These are phyloP conservation scores for Sebastolobus altivelis DNA, from an alignment of 2,797 vertebrate species.

Conservation along the genomic window DNA sequence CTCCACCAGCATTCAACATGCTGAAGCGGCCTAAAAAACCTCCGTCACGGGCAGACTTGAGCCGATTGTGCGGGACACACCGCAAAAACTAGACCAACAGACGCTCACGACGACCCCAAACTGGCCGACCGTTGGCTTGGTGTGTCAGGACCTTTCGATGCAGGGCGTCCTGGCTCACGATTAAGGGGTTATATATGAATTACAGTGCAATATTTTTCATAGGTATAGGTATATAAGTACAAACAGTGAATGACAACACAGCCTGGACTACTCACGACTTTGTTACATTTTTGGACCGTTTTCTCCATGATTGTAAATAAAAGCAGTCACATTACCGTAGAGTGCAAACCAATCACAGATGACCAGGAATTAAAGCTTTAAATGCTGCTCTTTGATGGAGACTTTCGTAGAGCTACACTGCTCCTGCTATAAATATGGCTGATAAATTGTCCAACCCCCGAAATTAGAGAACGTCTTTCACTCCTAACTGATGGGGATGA, in stretches of 20 bases:
- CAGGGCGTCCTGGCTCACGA: too few relatives aligned
- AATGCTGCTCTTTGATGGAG: neutral
- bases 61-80: too few relatives aligned
- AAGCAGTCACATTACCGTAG: neutral
- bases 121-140: too few relatives aligned
- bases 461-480: neutral
- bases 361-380: neutral
- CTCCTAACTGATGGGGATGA: neutral
- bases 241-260: neutral
- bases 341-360: neutral
- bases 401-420: neutral
- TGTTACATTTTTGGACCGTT: neutral
- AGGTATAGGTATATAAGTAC: neutral
- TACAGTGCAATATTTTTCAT: too few relatives aligned
- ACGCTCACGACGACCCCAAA: too few relatives aligned
- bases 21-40: too few relatives aligned
- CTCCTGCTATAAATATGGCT: neutral
- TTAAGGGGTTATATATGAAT: too few relatives aligned
- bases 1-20: too few relatives aligned
- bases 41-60: too few relatives aligned
- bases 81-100: too few relatives aligned
- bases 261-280: neutral
- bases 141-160: too few relatives aligned
- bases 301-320: neutral
- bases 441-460: neutral